Evolutionary conservation across 2,888 invertebrate genomes (phyloP).

Genomic region (Stenolophus ochropezus): DNA sequence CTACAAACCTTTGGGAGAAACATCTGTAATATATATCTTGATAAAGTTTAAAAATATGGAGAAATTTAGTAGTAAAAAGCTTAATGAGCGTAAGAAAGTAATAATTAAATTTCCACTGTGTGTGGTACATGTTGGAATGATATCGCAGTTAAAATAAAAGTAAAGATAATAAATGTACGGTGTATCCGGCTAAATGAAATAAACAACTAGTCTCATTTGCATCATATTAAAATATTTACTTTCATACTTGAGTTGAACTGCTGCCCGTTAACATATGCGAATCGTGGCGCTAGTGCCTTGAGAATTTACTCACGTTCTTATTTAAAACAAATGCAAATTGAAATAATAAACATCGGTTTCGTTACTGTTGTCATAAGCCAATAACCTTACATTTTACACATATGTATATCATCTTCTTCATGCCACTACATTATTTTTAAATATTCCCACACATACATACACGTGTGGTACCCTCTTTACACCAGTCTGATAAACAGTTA

Average conservation of each 20-base stretch:
- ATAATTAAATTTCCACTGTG: not conserved
- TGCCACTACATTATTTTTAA: too few species aligned
- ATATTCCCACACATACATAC: too few species aligned
- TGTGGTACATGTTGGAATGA: not conserved
- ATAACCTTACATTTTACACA: conserved; percentile 1
- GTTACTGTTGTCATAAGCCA: not conserved
- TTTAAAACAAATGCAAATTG: conserved; percentile 7
- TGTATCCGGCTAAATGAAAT: conserved; percentile 14
- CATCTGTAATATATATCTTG: too few species aligned
- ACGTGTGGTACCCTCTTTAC: too few species aligned
- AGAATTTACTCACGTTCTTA: conserved; percentile 29
- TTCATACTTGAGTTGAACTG: conserved; percentile 25
- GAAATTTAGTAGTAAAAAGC: too few species aligned
- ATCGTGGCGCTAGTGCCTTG: conserved; percentile 6
- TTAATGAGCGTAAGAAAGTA: not conserved
- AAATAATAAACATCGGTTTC: conserved; percentile 13
- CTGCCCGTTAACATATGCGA: conserved; percentile 19
- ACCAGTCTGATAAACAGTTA: too few species aligned
- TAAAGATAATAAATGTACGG: conserved; percentile 1
- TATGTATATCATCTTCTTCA: not conserved
- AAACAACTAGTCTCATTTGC: conserved; percentile 19
- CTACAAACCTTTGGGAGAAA: too few species aligned
- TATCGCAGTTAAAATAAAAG: conserved; percentile 1
- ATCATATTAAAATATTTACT: conserved; percentile 32
- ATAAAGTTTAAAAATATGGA: too few species aligned